phyloP scores from a whole-genome alignment of 2,888 invertebrate genomes.

The Ectemnius lituratus region DNA sequence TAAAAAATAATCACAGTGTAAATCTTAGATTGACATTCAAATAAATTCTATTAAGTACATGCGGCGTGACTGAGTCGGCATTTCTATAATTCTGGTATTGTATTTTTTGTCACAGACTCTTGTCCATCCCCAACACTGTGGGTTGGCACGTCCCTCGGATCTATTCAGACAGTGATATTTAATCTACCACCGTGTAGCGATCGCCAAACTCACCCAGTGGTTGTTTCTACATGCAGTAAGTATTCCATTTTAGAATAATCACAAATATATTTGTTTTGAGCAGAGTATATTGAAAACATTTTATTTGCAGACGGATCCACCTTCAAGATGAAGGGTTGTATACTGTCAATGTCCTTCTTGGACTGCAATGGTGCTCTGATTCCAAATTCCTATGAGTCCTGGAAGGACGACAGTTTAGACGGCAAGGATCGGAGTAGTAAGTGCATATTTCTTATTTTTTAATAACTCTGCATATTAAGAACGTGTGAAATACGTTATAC shows the following conservation, averaged over 20 bases:
- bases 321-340: slow-evolving; percentile 97
- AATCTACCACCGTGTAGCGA: slow-evolving; percentile 88
- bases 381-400: slow-evolving; percentile 93
- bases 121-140: slow-evolving; percentile 94
- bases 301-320: slow-evolving; percentile 91
- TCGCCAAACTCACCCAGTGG: slow-evolving; percentile 91
- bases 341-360: slow-evolving; percentile 96
- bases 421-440: slow-evolving; percentile 74
- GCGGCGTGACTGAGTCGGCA: background rate
- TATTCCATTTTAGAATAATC: slow-evolving; percentile 25
- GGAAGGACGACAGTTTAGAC: slow-evolving; percentile 92
- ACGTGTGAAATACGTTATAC: too few species aligned
- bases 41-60: too few species aligned
- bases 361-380: slow-evolving; percentile 96
- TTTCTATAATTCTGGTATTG: background rate
- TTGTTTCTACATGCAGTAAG: slow-evolving; percentile 92
- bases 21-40: too few species aligned
- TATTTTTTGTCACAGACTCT: slow-evolving; percentile 82
- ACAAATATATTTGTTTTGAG: background rate
- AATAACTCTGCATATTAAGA: background rate
- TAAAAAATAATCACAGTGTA: too few species aligned
- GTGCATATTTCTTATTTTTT: slow-evolving; percentile 29
- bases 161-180: slow-evolving; percentile 95
- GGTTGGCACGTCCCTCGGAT: slow-evolving; percentile 98
- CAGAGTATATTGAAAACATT: background rate